These are phyloP conservation scores for Dromaius novaehollandiae DNA, from an alignment of 2,113 vertebrate species.

Conservation along the genomic window DNA sequence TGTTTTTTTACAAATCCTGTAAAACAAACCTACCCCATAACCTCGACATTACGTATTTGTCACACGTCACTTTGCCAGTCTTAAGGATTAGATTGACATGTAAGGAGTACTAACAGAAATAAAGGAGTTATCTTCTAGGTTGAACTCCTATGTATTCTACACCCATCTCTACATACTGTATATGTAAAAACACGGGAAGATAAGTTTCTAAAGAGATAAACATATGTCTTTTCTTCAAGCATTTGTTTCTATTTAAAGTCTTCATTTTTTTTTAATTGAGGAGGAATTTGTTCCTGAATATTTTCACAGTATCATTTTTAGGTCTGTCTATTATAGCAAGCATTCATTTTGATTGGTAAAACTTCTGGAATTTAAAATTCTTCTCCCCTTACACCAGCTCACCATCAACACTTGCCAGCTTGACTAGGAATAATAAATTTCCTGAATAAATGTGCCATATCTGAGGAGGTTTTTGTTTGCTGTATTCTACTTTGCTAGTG, in stretches of 20 bases:
- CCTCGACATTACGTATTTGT: not conserved
- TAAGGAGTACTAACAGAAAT: not conserved
- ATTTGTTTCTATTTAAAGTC: not conserved
- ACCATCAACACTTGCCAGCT: not conserved
- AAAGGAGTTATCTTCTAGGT: not conserved
- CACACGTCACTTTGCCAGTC: not conserved
- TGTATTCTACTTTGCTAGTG: not conserved
- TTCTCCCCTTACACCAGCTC: not conserved
- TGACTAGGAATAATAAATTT: constrained; percentile 1
- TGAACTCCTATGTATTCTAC: not conserved
- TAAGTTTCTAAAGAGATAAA: not conserved
- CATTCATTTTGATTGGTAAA: not conserved
- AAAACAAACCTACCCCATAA: not conserved
- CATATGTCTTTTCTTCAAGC: not conserved
- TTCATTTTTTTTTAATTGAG: not conserved
- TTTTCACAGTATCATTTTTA: not conserved
- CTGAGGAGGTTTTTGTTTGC: not conserved
- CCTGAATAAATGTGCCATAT: not conserved
- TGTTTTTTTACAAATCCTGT: constrained; percentile 10
- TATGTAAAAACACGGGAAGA: not conserved
- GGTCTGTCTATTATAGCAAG: not conserved
- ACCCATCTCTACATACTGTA: not conserved
- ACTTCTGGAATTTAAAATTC: not conserved
- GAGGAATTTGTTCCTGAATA: not conserved
- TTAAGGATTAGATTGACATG: not conserved